phyloP scores from a whole-genome alignment of 2,888 invertebrate genomes.

The Patella depressa region DNA sequence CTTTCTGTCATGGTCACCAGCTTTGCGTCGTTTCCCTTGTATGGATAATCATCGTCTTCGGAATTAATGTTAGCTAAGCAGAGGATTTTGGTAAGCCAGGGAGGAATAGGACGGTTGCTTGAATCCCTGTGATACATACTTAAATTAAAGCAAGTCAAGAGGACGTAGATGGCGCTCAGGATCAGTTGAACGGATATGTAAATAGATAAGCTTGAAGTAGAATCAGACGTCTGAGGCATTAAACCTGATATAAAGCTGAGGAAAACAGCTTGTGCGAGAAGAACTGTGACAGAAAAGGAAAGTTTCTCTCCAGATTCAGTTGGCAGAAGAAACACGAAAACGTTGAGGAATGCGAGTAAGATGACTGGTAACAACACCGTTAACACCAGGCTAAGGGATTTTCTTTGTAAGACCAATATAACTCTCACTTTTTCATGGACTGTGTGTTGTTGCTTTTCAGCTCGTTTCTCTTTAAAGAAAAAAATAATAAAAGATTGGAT shows the following conservation, averaged over 20 bases:
- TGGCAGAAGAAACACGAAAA: neutral
- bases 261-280: neutral
- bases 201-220: neutral
- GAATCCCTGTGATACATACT: neutral
- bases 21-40: neutral
- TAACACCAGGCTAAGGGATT: neutral
- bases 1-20: neutral
- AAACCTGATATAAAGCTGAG: neutral
- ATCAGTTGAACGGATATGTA: neutral
- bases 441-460: neutral
- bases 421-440: neutral
- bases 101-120: neutral
- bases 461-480: neutral
- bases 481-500: too few species aligned
- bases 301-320: constrained; percentile 4
- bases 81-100: neutral
- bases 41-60: neutral
- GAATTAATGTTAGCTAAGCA: neutral
- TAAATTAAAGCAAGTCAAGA: neutral
- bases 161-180: neutral
- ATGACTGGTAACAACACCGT: neutral
- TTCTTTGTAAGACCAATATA: neutral
- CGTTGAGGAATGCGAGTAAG: neutral
- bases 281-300: neutral
- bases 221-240: neutral